Conservation (phyloP, 2,888 invertebrate genomes). For the Tipula unca region DNA sequence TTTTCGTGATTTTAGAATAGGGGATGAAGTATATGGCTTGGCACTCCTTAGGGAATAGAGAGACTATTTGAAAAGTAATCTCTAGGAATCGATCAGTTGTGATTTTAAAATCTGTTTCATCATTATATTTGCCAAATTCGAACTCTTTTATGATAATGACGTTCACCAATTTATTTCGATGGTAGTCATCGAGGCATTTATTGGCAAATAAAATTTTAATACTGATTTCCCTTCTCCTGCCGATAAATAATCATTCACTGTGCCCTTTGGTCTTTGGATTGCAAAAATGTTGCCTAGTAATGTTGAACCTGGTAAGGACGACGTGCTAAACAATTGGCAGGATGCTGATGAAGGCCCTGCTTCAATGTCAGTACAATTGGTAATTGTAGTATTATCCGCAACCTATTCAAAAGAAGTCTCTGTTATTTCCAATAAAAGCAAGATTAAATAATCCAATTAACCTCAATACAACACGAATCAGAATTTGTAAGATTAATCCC, state of each 20-base stretch:
- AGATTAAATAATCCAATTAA: too few species aligned
- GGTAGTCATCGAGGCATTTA: neutral
- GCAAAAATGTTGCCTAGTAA: too few species aligned
- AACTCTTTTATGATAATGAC: neutral
- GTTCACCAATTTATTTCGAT: neutral
- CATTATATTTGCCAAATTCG: neutral
- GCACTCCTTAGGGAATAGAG: neutral
- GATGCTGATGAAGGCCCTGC: too few species aligned
- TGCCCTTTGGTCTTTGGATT: neutral
- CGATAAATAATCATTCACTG: neutral
- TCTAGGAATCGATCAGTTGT: neutral
- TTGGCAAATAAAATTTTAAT: neutral
- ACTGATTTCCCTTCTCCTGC: neutral
- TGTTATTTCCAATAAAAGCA: too few species aligned
- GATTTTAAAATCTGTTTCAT: neutral
- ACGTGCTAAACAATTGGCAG: too few species aligned
- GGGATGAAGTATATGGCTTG: neutral
- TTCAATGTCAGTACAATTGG: too few species aligned
- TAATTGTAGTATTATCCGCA: too few species aligned
- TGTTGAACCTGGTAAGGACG: too few species aligned
- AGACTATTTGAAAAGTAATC: neutral
- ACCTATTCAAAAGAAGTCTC: too few species aligned
- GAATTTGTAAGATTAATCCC: too few species aligned
- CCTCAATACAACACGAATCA: too few species aligned
- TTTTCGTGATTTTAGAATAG: neutral